Evolutionary conservation across 2,113 vertebrate species (phyloP), one percentile per base, ranked within the genome.

Genomic region (Microcebus griseorufus): DNA sequence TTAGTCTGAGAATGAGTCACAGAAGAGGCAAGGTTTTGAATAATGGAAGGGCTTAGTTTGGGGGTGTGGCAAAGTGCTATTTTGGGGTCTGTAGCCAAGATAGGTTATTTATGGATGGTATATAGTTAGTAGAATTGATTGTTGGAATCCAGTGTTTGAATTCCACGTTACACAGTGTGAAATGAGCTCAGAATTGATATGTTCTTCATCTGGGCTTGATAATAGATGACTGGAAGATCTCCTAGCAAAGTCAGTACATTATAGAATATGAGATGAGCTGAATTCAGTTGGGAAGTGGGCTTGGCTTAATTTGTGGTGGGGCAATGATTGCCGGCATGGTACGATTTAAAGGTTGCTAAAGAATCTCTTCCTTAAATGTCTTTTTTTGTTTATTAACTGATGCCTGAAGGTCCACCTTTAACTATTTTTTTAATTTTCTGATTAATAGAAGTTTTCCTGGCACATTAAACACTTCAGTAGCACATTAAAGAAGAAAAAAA

Each of bases 341-440:
- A 11, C 17, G 45, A 37, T 37, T 45, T 37, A 39, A 75, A 73
- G 34, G 6, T 67, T 73, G 32, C 42, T 78, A 2, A 92, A 73
- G 27, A 60, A 6, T 79, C 67, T 89, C 78, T 27, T 70, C 51
- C 94, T 22, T 11, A 60, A 88, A n/a, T 22, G 22, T 76, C n/a
- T 65, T 48, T 86, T 78, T 78, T 29, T 32, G 16, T 42, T 64
- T 84, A 89, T 78, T 78, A 87, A 91, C 69, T 70, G 72, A 37
- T 88, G 29, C 55, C 62, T 85, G 39, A 86, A 92, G 39, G 18
- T 79, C 64, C 9, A 27, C 25, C 34, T 20, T 64, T 78, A 95
- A 67, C 51, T 34, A 16, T 14, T 88, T 42, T 42, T 45, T 25
- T 4, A 64, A n/a, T 5, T 60, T 48, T 37, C 11, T 29, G 48